These are phyloP conservation scores for Melanostigma gelatinosum DNA, from an alignment of 2,113 vertebrate species.

Conservation along the genomic window DNA sequence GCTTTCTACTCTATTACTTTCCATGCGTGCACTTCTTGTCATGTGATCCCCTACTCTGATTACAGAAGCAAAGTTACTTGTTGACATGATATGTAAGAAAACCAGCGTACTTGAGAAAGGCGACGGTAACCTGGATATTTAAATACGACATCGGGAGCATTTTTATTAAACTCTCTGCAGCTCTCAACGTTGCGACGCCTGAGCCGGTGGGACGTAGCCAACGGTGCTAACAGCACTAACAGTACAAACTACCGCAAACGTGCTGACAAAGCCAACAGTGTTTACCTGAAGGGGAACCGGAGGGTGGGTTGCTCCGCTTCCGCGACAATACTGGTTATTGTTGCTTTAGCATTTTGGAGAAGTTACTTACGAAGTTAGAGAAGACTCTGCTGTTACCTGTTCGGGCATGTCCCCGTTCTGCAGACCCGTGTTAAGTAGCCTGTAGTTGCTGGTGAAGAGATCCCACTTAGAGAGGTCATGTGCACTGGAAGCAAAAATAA, in stretches of 20 bases:
- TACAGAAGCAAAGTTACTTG: not conserved
- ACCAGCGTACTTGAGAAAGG: not conserved
- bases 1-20: no score
- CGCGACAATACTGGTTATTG: not conserved
- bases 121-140: not conserved
- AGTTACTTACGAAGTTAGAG: not conserved
- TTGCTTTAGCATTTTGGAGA: not conserved
- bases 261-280: no score
- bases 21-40: no score
- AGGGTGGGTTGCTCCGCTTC: not conserved
- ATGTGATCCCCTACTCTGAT: no score
- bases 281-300: no score
- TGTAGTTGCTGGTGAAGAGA: constrained; percentile 96
- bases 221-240: no score
- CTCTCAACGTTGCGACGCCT: no score
- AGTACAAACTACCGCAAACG: no score
- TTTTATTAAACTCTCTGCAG: no score
- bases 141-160: not conserved
- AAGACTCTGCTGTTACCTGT: constrained; percentile 79
- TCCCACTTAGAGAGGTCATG: constrained; percentile 98
- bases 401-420: constrained; percentile 99
- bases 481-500: constrained; percentile 81
- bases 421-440: constrained; percentile 93
- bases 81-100: not conserved
- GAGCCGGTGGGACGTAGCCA: no score